phyloP scores from a whole-genome alignment of 2,113 vertebrate genomes.

The Pelmatolapia mariae region DNA sequence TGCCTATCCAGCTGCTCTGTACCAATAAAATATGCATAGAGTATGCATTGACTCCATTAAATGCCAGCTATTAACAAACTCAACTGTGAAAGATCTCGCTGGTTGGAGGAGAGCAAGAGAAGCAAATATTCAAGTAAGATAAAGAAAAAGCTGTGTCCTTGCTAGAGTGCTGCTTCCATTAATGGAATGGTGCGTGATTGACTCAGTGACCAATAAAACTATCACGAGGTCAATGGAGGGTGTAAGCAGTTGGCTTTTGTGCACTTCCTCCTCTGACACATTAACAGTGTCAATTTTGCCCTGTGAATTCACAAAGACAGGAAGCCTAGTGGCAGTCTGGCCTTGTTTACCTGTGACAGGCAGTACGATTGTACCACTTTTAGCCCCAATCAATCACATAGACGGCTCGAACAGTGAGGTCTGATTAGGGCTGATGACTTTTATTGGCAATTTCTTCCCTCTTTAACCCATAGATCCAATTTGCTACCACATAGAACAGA shows the following conservation, averaged over 20 bases:
- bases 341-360: neutral
- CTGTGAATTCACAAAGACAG: neutral
- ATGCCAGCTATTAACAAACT: neutral
- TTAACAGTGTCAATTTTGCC: neutral
- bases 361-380: neutral
- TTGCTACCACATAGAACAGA: neutral
- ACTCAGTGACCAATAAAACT: slow-evolving; percentile 20
- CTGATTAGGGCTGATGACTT: neutral
- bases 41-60: slow-evolving; percentile 19
- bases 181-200: neutral
- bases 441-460: neutral
- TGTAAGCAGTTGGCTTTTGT: slow-evolving; percentile 4
- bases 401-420: neutral
- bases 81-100: neutral
- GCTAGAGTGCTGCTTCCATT: neutral
- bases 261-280: neutral
- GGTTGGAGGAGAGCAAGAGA: neutral
- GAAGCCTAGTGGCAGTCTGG: neutral
- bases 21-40: slow-evolving; percentile 39
- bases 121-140: neutral
- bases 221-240: neutral
- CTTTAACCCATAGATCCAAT: neutral
- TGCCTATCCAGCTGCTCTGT: neutral
- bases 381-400: neutral
- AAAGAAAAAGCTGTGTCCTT: neutral